Conservation (phyloP, 2,113 vertebrate genomes). For the Pelecanoides urinatrix region DNA sequence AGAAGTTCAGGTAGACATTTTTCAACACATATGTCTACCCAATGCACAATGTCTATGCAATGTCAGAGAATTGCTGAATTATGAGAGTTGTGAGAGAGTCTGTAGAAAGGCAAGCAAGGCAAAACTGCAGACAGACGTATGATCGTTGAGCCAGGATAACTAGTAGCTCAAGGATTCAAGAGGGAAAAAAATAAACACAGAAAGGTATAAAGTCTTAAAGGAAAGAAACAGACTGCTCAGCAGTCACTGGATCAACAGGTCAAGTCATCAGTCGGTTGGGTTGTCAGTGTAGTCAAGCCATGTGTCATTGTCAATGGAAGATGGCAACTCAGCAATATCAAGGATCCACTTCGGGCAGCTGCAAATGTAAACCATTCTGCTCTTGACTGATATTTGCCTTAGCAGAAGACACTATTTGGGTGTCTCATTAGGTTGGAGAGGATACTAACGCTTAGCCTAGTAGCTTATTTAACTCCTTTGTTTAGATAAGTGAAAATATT, state of each 20-base stretch:
- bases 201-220: background rate
- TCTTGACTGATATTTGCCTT: background rate
- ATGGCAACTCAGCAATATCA: background rate
- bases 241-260: background rate
- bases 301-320: background rate
- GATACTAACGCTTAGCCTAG: background rate
- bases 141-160: background rate
- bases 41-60: background rate
- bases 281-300: background rate
- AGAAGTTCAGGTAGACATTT: background rate
- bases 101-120: background rate
- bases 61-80: background rate
- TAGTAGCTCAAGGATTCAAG: background rate
- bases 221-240: background rate
- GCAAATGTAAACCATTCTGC: background rate
- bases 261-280: background rate
- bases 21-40: accelerated
- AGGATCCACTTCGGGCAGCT: background rate
- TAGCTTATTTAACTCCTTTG: background rate
- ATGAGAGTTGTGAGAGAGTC: background rate
- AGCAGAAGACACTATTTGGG: background rate
- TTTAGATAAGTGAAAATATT: background rate
- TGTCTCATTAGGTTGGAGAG: background rate
- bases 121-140: background rate
- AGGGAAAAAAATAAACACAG: background rate